These are phyloP conservation scores for Phenganax marumi DNA, from an alignment of 92 coral and sea anemone genomes.

Conservation along the genomic window DNA sequence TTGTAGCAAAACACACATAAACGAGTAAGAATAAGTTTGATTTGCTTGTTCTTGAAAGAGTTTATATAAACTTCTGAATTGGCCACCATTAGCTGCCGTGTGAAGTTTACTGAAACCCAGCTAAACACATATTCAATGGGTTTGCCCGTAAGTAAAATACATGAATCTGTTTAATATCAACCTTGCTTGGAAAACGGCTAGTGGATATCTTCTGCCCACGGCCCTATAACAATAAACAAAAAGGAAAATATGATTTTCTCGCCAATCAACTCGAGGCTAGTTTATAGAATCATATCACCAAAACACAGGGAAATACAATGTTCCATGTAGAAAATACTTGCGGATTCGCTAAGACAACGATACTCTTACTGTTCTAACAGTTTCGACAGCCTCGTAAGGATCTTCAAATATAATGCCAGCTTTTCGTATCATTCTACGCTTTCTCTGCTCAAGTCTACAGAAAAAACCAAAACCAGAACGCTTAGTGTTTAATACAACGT, in stretches of 20 bases:
- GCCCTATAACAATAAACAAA: slow-evolving; percentile 15
- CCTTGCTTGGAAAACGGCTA: slow-evolving; percentile 72
- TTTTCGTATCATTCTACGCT: slow-evolving; percentile 68
- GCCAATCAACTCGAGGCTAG: not conserved
- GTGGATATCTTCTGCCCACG: slow-evolving; percentile 52
- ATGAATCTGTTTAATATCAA: not conserved
- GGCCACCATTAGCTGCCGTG: too few relatives aligned
- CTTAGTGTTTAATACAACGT: not conserved
- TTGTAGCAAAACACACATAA: too few relatives aligned
- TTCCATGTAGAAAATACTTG: not conserved
- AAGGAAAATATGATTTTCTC: not conserved
- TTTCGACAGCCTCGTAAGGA: slow-evolving; percentile 73
- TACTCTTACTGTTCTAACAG: slow-evolving; percentile 58
- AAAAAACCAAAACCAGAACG: not conserved
- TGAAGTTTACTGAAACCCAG: not conserved
- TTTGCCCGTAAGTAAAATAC: not conserved
- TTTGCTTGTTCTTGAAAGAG: too few relatives aligned
- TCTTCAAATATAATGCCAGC: slow-evolving; percentile 73
- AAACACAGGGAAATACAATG: not conserved
- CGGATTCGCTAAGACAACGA: not conserved
- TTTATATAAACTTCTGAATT: too few relatives aligned
- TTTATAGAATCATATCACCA: not conserved
- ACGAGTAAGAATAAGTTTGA: too few relatives aligned
- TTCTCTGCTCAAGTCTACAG: slow-evolving; percentile 73
- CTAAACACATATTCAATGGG: not conserved